Percentiles rank a stretch among this genome's conserved stretches.
Conservation (phyloP, 2,797 vertebrate species). For the Halcyon leucocephala region DNA sequence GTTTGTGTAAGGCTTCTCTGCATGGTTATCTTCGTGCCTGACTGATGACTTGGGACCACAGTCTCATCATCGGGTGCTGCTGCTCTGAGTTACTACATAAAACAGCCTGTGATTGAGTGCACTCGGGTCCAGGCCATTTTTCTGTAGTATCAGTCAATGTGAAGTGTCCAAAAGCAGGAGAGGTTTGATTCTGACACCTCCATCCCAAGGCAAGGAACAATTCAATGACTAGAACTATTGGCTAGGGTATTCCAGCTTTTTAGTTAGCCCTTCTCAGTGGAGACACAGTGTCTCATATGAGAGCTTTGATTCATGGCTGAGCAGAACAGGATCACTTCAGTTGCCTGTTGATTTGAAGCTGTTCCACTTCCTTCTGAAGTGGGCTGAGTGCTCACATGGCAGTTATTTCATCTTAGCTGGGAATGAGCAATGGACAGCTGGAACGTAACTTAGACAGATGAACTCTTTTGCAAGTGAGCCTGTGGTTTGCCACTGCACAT, state of each 20-base stretch:
- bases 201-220: neutral
- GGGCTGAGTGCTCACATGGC: neutral
- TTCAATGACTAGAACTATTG: accelerated
- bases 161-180: neutral
- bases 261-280: neutral
- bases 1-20: neutral
- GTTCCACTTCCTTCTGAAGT: neutral
- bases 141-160: neutral
- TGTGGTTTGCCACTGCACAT: neutral
- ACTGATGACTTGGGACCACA: neutral
- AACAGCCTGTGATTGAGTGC: neutral
- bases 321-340: neutral
- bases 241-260: neutral
- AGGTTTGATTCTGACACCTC: neutral
- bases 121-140: neutral
- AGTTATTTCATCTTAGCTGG: neutral
- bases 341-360: neutral
- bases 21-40: neutral
- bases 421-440: neutral
- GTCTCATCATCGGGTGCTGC: neutral
- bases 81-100: neutral
- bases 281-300: neutral
- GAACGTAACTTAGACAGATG: neutral
- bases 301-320: accelerated
- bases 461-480: neutral